phyloP scores from a whole-genome alignment of 2,888 invertebrate species.

The Bellardia pandia region DNA sequence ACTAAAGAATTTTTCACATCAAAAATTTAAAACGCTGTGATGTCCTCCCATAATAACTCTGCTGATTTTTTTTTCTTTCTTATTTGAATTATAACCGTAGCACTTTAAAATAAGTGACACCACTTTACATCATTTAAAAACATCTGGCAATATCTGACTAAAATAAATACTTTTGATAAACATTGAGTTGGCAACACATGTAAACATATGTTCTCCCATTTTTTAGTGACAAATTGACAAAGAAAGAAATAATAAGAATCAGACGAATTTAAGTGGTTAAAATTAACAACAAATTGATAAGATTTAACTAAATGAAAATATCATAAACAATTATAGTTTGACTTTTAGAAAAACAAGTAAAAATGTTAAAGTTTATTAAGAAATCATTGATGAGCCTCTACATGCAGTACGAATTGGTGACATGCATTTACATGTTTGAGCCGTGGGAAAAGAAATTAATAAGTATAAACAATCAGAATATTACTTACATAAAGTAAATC shows the following conservation, averaged over 20 bases:
- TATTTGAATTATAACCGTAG: neutral
- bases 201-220: conserved; percentile 24
- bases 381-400: conserved; percentile 79
- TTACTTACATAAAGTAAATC: neutral
- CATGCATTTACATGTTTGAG: conserved; percentile 85
- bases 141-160: neutral
- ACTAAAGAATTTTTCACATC: too few relatives aligned
- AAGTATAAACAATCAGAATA: conserved; percentile 77
- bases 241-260: neutral
- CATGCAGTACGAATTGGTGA: conserved; percentile 84
- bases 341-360: neutral
- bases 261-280: neutral
- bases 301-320: neutral
- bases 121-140: too few relatives aligned
- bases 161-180: neutral
- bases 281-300: neutral
- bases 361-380: conserved; percentile 75
- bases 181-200: conserved; percentile 7
- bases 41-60: too few relatives aligned
- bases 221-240: conserved; percentile 37
- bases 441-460: conserved; percentile 85
- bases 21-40: too few relatives aligned
- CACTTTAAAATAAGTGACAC: neutral
- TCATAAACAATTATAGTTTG: neutral
- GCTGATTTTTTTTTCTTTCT: too few relatives aligned